phyloP scores from a whole-genome alignment of 2,888 invertebrate species.

The Drosophila antonietae region DNA sequence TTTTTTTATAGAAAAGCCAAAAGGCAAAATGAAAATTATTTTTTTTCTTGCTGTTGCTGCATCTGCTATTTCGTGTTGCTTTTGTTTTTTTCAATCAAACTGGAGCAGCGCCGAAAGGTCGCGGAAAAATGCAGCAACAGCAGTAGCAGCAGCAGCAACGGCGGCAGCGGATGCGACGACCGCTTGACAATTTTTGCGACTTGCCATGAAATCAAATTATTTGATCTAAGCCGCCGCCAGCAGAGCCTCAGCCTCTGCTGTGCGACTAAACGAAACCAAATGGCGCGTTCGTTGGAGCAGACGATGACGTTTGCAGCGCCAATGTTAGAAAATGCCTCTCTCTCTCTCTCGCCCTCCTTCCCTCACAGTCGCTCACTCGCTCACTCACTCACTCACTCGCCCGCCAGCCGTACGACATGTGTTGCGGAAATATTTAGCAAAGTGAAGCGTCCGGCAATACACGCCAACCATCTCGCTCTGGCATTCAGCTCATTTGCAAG shows the following conservation, averaged over 20 bases:
- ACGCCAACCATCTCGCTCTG: slow-evolving; percentile 35
- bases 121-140: slow-evolving; percentile 38
- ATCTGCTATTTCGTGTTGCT: not conserved
- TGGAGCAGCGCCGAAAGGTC: slow-evolving; percentile 58
- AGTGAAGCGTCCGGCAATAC: slow-evolving; percentile 46
- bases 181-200: slow-evolving; percentile 81
- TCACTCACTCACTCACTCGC: not conserved
- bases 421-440: slow-evolving; percentile 77
- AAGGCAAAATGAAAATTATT: slow-evolving; percentile 54
- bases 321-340: slow-evolving; percentile 45
- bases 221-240: slow-evolving; percentile 81
- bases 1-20: slow-evolving; percentile 47
- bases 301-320: slow-evolving; percentile 27
- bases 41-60: slow-evolving; percentile 14
- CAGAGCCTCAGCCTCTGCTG: slow-evolving; percentile 22
- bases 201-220: slow-evolving; percentile 82
- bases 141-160: slow-evolving; percentile 16
- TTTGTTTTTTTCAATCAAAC: slow-evolving; percentile 49
- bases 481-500: slow-evolving; percentile 50
- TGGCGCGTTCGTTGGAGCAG: slow-evolving; percentile 61
- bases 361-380: not conserved
- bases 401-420: slow-evolving; percentile 69
- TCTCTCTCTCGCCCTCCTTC: not conserved
- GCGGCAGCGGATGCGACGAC: slow-evolving; percentile 64
- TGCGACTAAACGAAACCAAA: slow-evolving; percentile 82